Evolutionary conservation across 2,113 vertebrate species (phyloP).

Genomic region (Herpetotheres cachinnans): DNA sequence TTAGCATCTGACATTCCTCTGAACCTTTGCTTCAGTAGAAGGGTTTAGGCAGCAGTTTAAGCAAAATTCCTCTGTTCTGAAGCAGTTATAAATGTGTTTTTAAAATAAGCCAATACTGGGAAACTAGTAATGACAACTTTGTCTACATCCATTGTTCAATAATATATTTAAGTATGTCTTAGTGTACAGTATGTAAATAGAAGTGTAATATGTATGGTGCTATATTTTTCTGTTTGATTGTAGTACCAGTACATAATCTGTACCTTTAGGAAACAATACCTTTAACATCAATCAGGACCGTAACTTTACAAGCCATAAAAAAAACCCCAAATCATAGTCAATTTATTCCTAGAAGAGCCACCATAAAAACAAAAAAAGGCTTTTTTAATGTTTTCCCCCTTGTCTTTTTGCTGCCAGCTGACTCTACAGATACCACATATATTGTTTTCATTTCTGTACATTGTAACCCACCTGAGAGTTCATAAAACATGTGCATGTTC

Average conservation of each 20-base stretch:
- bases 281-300: not conserved
- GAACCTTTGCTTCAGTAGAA: not conserved
- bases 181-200: not conserved
- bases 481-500: constrained; percentile 18
- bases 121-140: not conserved
- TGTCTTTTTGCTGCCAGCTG: not conserved
- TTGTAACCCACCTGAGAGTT: constrained; percentile 5
- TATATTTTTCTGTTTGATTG: not conserved
- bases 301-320: not conserved
- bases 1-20: not conserved
- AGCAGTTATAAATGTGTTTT: not conserved
- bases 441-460: constrained; percentile 34
- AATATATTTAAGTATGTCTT: not conserved
- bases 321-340: accelerated
- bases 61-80: not conserved
- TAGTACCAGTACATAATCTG: not conserved
- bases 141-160: not conserved
- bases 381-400: not conserved
- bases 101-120: not conserved
- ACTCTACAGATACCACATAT: not conserved
- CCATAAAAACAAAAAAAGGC: not conserved
- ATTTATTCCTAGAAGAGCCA: not conserved
- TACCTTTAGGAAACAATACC: not conserved
- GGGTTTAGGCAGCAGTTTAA: not conserved
- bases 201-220: not conserved